Evolutionary conservation across 2,797 vertebrate genomes (phyloP).

Genomic region (Epinephelus awoara): DNA sequence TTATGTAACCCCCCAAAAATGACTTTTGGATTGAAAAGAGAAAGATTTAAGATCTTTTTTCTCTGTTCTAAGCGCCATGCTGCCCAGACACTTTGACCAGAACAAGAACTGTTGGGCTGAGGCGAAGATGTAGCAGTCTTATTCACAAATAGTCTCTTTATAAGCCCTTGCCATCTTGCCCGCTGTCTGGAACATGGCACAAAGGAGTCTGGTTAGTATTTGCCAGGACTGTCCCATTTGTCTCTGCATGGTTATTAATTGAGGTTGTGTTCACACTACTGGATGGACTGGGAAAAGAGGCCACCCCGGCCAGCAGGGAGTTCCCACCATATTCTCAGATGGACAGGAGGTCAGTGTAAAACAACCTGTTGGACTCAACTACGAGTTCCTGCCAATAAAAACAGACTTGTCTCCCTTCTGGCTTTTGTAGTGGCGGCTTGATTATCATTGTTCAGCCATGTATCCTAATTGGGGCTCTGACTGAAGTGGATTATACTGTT

Average conservation of each 20-base stretch:
- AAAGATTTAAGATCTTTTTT: slow-evolving; percentile 37
- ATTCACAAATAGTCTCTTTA: slow-evolving; percentile 57
- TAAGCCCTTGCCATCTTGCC: slow-evolving; percentile 48
- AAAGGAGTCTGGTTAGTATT: slow-evolving; percentile 59
- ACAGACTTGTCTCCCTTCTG: slow-evolving; percentile 48
- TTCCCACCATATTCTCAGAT: slow-evolving; percentile 38
- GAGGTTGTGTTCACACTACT: slow-evolving; percentile 48
- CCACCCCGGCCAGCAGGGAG: slow-evolving; percentile 59
- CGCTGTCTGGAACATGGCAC: slow-evolving; percentile 65
- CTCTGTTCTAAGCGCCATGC: slow-evolving; percentile 8
- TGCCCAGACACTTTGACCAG: slow-evolving; percentile 51
- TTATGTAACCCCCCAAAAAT: slow-evolving; percentile 53
- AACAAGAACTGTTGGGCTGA: slow-evolving; percentile 29
- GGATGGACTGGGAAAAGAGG: slow-evolving; percentile 58
- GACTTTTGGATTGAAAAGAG: slow-evolving; percentile 40
- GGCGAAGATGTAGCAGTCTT: slow-evolving; percentile 31
- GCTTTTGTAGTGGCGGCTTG: slow-evolving; percentile 22
- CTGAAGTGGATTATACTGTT: slow-evolving; percentile 42
- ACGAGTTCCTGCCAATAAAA: slow-evolving; percentile 41
- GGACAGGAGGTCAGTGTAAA: slow-evolving; percentile 34
- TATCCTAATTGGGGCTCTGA: slow-evolving; percentile 56
- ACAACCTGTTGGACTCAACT: slow-evolving; percentile 50
- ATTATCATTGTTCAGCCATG: slow-evolving; percentile 41
- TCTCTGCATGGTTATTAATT: slow-evolving; percentile 71
- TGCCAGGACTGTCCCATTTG: slow-evolving; percentile 63